Base-by-base conservation (phyloP, 2,797 vertebrate genomes). In the Apogon hyalosoma region DNA sequence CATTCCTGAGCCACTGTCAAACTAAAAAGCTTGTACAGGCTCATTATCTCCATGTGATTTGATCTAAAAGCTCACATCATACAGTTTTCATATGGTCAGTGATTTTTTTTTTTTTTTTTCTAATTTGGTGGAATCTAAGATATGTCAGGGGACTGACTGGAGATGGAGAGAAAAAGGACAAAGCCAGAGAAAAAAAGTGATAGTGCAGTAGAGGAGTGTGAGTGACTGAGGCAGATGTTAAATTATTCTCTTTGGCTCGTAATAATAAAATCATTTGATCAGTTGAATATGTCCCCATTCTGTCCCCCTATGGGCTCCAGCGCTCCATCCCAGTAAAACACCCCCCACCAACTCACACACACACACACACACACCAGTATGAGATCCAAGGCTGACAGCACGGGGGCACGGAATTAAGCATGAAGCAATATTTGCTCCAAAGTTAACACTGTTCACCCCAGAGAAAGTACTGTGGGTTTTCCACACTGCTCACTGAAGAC, bases 171-270 rank as follows among this genome's bases (percentile, higher is more conserved):
- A 55, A 67, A 42, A 67, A 63, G 71, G 66, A 79, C 71, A 85
- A 63, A 77, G 64, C 33, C 38, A 63, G 41, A 55, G 49, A 49
- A 39, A 75, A 73, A 1, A 19, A 64, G 60, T 39, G 40, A 76
- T 46, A 14, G 28, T 42, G 24, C 31, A 72, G 52, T 15, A 40
- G 21, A 49, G 40, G 38, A 48, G 31, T 59, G 50, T 14, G 36
- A 77, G 62, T 14, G 19, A 61, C 60, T 4, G 21, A 63, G 61
- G 56, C 72, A 63, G 56, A 56, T 81, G 69, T 80, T 88, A 77
- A 86, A 85, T 86, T 76, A 88, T 87, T 88, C 84, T 80, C 80
- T 80, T 88, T 73, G 72, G 80, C 77, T 80, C 63, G 18, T 33
- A 77, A 69, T 69, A 45, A 64, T 74, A 61, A 72, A 85, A 77